Percentiles rank a stretch among this genome's conserved stretches.
Evolutionary conservation across 2,888 invertebrate genomes (phyloP).

Genomic region (Ichneumoninae sp.): DNA sequence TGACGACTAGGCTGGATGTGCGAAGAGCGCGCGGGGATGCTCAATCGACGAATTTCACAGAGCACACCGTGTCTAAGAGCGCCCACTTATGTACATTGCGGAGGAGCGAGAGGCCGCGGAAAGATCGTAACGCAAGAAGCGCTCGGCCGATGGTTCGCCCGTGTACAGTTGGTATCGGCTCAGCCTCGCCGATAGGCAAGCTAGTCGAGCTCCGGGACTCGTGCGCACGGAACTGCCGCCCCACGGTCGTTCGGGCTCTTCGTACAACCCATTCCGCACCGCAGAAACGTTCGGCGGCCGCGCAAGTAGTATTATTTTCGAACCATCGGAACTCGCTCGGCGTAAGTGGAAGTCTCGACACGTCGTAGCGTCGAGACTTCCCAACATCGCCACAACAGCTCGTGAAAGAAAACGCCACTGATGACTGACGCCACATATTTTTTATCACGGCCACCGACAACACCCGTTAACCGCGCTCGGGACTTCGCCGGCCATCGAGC

Average conservation of each 20-base stretch:
- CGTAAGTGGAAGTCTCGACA: constrained; percentile 77
- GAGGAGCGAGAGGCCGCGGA: background rate
- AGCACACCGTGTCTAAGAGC: constrained; percentile 16
- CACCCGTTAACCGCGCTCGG: constrained; percentile 29
- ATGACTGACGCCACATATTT: constrained; percentile 56
- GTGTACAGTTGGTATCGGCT: background rate
- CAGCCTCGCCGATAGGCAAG: constrained; percentile 25
- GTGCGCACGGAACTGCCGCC: constrained; percentile 3
- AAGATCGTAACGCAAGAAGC: constrained; percentile 41
- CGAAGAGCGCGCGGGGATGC: background rate
- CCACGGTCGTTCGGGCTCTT: constrained; percentile 44
- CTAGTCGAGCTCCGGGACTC: constrained; percentile 21
- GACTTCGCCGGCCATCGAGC: background rate
- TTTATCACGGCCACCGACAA: constrained; percentile 32
- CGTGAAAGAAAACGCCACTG: constrained; percentile 59
- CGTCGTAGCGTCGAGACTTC: constrained; percentile 66
- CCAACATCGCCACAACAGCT: constrained; percentile 31
- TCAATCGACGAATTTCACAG: constrained; percentile 29
- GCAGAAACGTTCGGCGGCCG: constrained; percentile 29
- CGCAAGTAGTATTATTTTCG: constrained; percentile 53
- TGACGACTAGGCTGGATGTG: background rate
- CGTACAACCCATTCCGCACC: background rate
- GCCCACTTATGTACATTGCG: constrained; percentile 37
- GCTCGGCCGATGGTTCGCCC: background rate
- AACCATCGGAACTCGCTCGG: constrained; percentile 58